Base-by-base conservation (phyloP, 2,888 invertebrate genomes). In the Apocheima hispidaria region DNA sequence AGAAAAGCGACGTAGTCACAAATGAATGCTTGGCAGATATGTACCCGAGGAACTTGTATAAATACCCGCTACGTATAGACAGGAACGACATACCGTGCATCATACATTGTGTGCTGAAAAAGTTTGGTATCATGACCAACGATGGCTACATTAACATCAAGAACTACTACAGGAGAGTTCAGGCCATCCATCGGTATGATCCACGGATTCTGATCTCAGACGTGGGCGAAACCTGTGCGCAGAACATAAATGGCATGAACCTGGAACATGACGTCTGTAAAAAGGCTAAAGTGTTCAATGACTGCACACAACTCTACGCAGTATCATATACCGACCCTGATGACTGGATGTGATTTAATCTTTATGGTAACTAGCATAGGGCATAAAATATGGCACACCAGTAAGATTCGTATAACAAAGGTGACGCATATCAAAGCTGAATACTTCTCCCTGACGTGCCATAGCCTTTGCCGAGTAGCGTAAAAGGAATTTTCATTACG, bases 241-340 rank as follows among this genome's bases (percentile, higher is more conserved):
- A 88, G 51, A 92, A 90, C 66, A 90, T 91, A 23, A 91, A 91
- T 51, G 81, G 84, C 2, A 91, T 92, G 92, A 90, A 90, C 53
- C 67, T 91, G 33, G 91, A 91, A 48, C 90, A 92, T 20, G 92
- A 92, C 62, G 87, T 91, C 0, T 92, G 92, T 65, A 90, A 89
- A 66, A 92, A 92, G 63, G 92, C 92, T 0, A 92, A 91, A 65
- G 89, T 91, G 1, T 92, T 92, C 64, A 92, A 92, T 61, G 92
- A 92, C 33, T 92, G 92, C 60, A 92, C 92, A 9, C 92, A 92
- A 66, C 65, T 92, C 18, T 92, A 91, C 62, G 90, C 87, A 0
- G 87, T 92, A 10, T 86, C 90, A 0, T 90, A 84, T 53, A 82
- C 67, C 62, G 87, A 90, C 1, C 68, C 74, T 0, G 84, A 88